Evolutionary conservation across 1,140 invertebrate species (phyloP).

Genomic region (Popillia japonica): DNA sequence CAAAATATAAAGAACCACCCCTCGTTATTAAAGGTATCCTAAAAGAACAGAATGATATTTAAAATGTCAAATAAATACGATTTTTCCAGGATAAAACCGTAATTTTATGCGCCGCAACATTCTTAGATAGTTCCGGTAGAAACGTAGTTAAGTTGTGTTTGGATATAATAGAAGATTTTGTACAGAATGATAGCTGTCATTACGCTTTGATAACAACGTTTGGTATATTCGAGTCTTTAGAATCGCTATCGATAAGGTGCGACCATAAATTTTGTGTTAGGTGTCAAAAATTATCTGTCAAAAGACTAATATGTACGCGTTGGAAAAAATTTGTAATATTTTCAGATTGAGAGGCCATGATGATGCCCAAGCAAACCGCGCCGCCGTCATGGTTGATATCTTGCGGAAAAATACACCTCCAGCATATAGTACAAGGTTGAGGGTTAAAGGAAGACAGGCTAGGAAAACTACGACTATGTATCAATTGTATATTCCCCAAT

Average conservation of each 20-base stretch:
- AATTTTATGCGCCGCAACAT: slow-evolving; percentile 46
- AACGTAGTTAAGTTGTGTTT: slow-evolving; percentile 43
- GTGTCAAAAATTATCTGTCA: too few species aligned
- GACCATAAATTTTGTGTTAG: not conserved
- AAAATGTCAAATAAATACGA: too few species aligned
- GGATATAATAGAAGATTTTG: slow-evolving; percentile 48
- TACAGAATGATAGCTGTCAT: slow-evolving; percentile 43
- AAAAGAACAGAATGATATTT: too few species aligned
- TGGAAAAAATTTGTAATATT: not conserved
- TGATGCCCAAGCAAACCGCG: slow-evolving; percentile 40
- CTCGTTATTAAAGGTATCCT: slow-evolving; percentile 5
- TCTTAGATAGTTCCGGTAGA: slow-evolving; percentile 41
- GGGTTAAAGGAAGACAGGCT: slow-evolving; percentile 26
- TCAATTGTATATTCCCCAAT: slow-evolving; percentile 39
- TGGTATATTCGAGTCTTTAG: slow-evolving; percentile 48
- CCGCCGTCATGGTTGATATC: slow-evolving; percentile 42
- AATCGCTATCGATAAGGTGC: slow-evolving; percentile 47
- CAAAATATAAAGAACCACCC: slow-evolving; percentile 2
- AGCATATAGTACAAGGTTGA: slow-evolving; percentile 43
- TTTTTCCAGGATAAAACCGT: slow-evolving; percentile 46
- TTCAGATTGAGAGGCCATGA: slow-evolving; percentile 43
- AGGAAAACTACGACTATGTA: slow-evolving; percentile 44
- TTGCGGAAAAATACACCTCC: slow-evolving; percentile 44
- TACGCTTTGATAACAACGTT: slow-evolving; percentile 43
- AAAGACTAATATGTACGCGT: not conserved